Base-by-base conservation (phyloP, 1,140 invertebrate genomes). In the Drosophila nasuta region DNA sequence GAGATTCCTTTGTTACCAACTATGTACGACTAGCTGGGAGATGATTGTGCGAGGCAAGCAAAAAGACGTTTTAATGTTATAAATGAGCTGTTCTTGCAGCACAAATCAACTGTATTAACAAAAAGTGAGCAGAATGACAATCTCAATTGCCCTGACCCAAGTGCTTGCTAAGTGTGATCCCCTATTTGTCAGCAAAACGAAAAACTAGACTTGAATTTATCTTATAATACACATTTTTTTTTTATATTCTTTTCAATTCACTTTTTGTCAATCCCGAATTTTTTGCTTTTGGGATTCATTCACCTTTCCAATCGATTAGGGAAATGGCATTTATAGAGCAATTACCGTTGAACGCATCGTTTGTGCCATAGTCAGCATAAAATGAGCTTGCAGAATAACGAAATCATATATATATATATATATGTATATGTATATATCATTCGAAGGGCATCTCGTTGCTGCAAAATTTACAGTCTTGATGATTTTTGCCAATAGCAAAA, bases 401-500 rank as follows among this genome's bases (percentile, higher is more conserved):
- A 57, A 58, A 11, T 49, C 38, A 28, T 41, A 38, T 51, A 59
- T 43, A 25, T 28, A 30, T 66, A 56, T 62, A 67, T 64, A 20
- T 28, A 38, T 38, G 8, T 38, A 10, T 10, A 10, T 38, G 25
- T 30, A 33, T 73, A 57, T 67, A 63, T 59, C 46, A 57, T 43
- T 13, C 49, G 33, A 43, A 51, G 43, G 41, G 28, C 56, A 49
- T 64, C 57, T 66, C 28, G 7, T 15, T 60, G 74, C 62, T 66
- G 62, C 60, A 54, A 76, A 25, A 72, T 71, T 72, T 72, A 72
- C 60, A 54, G 35, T 56, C 56, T 60, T 59, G 30, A 76, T 72
- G 68, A 73, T 73, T 77, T 77, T 79, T 58, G 67, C 63, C 77
- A 76, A 67, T 76, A 49, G 72, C 51, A 63, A 70, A 69, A 51